Evolutionary conservation across 1,140 invertebrate species (phyloP).

Genomic region (Diorhabda sublineata): DNA sequence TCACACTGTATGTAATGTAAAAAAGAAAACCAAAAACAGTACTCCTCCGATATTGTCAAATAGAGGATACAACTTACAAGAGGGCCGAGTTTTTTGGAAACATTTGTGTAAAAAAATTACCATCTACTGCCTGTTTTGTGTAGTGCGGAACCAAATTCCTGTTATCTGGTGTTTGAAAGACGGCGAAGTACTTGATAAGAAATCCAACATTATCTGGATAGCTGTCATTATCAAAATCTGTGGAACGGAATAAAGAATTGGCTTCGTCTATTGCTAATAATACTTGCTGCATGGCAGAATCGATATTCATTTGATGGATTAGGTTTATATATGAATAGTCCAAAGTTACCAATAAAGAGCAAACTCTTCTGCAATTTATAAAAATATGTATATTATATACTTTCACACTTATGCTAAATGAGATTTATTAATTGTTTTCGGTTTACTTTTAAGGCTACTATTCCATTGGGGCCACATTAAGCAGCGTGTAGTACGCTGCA

Average conservation of each 20-base stretch:
- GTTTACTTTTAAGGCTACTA: background rate
- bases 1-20: too few species aligned
- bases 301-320: conserved; percentile 21
- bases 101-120: conserved; percentile 5
- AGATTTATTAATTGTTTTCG: background rate
- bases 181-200: conserved; percentile 25
- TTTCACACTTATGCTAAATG: background rate
- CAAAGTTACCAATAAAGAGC: conserved; percentile 24
- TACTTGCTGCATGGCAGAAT: conserved; percentile 22
- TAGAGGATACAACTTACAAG: too few species aligned
- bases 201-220: conserved; percentile 35
- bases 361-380: conserved; percentile 24
- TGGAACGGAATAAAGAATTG: conserved; percentile 30
- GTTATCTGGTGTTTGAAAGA: conserved; percentile 8
- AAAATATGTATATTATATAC: conserved; percentile 3
- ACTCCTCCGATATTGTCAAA: too few species aligned
- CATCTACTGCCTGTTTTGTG: background rate
- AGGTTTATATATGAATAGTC: conserved; percentile 26
- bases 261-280: conserved; percentile 31
- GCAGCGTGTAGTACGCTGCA: too few species aligned
- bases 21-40: too few species aligned
- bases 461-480: too few species aligned
- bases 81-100: background rate
- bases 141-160: conserved; percentile 21
- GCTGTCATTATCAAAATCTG: conserved; percentile 36